Base-by-base conservation (phyloP, 2,797 vertebrate genomes). In the Taeniopygia guttata region DNA sequence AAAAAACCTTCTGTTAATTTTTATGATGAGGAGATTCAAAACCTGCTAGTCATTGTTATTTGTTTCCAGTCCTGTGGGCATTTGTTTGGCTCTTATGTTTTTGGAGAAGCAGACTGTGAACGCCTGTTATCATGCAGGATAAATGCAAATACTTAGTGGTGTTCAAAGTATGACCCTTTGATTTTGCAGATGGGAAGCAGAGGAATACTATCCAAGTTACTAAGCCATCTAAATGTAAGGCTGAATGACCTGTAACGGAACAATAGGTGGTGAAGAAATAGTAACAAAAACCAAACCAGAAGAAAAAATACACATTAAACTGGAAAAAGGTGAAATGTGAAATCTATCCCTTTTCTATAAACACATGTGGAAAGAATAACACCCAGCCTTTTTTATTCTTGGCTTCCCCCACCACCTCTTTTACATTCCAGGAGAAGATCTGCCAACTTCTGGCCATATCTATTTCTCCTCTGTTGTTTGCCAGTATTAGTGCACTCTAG, bases 331-430 rank as follows among this genome's bases (percentile, higher is more conserved):
- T 94, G 86, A 93, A 96, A 95, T 4, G 8, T 95, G 90, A 95
- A 94, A 90, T 93, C 68, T 81, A 93, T 84, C 87, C 87, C 46
- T 94, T 81, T 95, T 94, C 80, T 95, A 92, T 77, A 95, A 95
- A 93, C 95, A 95, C 77, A 95, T 76, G 63, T 96, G 96, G 96
- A 96, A 97, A 80, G 70, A 96, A 96, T 97, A 97, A 95, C 88
- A 92, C 88, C 89, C 96, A 93, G 30, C 13, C 63, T 86, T 95
- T 91, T 92, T 94, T 62, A 88, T 80, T 94, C 87, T 90, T 88
- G 48, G 82, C 78, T 84, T 62, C 54, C 67, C 48, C 21, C 3
- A 0, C 34, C 13, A 27, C 9, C 16, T 21, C 32, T 18, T 76
- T 58, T 91, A 63, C 93, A 97, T 97, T 97, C 90, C 94, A 87